phyloP scores from a whole-genome alignment of 2,113 vertebrate genomes.

The Ascaphus truei region DNA sequence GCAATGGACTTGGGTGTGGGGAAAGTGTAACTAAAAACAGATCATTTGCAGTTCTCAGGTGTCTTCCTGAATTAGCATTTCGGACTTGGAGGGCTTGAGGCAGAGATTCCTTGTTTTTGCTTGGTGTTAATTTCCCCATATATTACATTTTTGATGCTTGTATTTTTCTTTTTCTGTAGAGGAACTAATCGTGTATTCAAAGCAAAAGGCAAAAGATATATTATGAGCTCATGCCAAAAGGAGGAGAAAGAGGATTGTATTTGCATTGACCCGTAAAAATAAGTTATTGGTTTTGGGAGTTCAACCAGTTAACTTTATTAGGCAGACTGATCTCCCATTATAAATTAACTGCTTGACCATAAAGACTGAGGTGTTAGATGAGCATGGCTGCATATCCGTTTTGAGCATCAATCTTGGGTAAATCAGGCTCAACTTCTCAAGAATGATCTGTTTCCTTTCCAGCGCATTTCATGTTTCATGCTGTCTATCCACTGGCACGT shows the following conservation, averaged over 20 bases:
- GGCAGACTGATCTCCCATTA: not conserved
- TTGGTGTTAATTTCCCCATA: too few species aligned
- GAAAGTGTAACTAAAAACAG: too few species aligned
- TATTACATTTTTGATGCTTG: not conserved
- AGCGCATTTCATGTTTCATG: not conserved
- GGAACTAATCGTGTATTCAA: not conserved
- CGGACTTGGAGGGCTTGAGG: too few species aligned
- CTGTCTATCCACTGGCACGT: not conserved
- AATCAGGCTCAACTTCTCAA: not conserved
- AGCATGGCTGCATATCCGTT: not conserved
- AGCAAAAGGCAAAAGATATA: not conserved
- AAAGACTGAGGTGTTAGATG: not conserved
- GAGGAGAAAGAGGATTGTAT: not conserved
- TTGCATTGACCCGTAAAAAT: conserved; percentile 8
- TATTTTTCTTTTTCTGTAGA: not conserved
- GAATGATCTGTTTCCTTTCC: not conserved
- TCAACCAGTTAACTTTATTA: conserved; percentile 5
- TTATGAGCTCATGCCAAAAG: not conserved
- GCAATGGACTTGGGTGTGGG: too few species aligned
- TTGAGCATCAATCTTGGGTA: not conserved
- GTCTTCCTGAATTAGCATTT: too few species aligned
- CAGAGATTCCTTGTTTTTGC: too few species aligned
- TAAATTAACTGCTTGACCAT: not conserved
- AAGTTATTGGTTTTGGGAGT: conserved; percentile 3
- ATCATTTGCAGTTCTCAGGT: too few species aligned